Evolutionary conservation across 2,113 vertebrate species (phyloP), one percentile per base, ranked within the genome.

Genomic region (Pseudorasbora parva): DNA sequence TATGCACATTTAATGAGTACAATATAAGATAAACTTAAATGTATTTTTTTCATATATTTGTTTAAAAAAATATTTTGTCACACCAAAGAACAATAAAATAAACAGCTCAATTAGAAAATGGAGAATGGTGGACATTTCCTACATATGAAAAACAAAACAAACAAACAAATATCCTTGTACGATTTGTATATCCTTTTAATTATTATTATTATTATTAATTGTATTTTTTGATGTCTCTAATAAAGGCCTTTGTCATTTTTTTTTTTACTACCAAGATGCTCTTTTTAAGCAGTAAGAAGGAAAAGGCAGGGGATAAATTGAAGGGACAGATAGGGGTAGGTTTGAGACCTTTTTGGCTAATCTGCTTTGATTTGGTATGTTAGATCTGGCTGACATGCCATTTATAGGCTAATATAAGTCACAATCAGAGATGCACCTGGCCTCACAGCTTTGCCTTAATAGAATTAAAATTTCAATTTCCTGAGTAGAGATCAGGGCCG

Each of bases 391-490:
- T 87, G 88, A 87, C 84, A 88, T 75, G 72, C 79, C 78, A 85
- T 87, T 88, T 87, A 73, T 78, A 41, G 74, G 41, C 60, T 78
- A 68, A 43, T 84, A 84, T 74, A 84, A 71, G 76, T 84, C 78
- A 54, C 69, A 43, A 11, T 12, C n/a, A 37, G 71, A 47, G 82
- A 87, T 84, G 86, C 78, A 87, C 86, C 82, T 83, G 75, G 74
- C 59, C 62, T 76, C 73, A 68, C 47, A 62, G 78, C 59, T 75
- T 81, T 69, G 43, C 57, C 82, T 86, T 86, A 89, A 89, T 89
- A 73, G 75, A 86, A 87, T 89, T 88, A 88, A 87, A 88, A 87
- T 84, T 76, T 86, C 84, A 84, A 87, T 88, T 84, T 82, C 56
- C 78, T 57, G 85, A 68, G 60, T 17, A 77, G 84, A 84, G 68